A percentile compares a stretch with the other conserved stretches of the same genome.
Conservation (phyloP, 2,888 invertebrate genomes). For the Caenorhabditis macrosperma region DNA sequence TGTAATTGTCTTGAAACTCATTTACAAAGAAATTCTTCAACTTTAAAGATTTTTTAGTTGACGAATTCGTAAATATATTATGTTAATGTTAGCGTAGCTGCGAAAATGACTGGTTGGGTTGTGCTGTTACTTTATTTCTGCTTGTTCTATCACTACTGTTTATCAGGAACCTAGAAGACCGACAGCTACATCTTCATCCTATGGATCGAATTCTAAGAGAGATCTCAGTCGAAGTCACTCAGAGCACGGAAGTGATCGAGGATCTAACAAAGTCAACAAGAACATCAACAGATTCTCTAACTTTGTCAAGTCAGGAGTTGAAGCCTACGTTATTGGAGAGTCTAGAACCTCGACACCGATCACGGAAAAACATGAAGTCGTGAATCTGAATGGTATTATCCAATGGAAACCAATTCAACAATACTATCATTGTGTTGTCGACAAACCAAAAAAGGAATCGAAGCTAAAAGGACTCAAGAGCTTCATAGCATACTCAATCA, state of each 20-base stretch:
- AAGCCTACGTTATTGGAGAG: slow-evolving; percentile 90
- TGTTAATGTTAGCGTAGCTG: too few relatives aligned
- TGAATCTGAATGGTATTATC: slow-evolving; percentile 80
- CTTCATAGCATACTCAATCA: slow-evolving; percentile 95
- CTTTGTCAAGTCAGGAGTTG: slow-evolving; percentile 91
- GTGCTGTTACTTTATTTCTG: neutral
- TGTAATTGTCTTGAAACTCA: neutral
- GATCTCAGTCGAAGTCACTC: slow-evolving; percentile 62
- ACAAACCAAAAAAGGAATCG: slow-evolving; percentile 96
- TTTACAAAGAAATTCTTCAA: too few relatives aligned
- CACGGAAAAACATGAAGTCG: slow-evolving; percentile 73
- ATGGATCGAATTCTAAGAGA: slow-evolving; percentile 39
- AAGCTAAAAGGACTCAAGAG: slow-evolving; percentile 96
- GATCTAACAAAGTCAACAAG: slow-evolving; percentile 60
- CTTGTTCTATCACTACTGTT: neutral
- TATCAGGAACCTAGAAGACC: slow-evolving; percentile 43
- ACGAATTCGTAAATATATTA: too few relatives aligned
- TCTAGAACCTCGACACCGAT: slow-evolving; percentile 82
- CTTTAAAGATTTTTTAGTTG: too few relatives aligned
- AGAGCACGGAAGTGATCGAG: slow-evolving; percentile 55
- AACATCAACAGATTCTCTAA: slow-evolving; percentile 85
- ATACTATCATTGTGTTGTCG: slow-evolving; percentile 89
- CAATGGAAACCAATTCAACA: slow-evolving; percentile 87
- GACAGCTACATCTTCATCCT: slow-evolving; percentile 1
- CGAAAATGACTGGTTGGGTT: neutral